These are phyloP conservation scores for Drosophila histrio DNA, from an alignment of 2,888 invertebrate species.

Conservation along the genomic window DNA sequence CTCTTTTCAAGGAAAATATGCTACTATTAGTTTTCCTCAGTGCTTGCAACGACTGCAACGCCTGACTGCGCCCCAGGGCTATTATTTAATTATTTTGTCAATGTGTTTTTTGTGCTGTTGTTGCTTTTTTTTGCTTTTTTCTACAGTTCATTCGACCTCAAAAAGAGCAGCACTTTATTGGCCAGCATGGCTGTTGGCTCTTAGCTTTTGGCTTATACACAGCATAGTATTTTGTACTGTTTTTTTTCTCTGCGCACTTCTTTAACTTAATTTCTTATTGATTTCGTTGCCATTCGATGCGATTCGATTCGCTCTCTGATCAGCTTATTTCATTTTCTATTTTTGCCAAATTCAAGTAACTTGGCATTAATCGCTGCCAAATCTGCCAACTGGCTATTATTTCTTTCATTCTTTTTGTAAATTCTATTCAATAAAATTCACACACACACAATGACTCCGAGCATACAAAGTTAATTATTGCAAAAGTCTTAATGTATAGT, in stretches of 20 bases:
- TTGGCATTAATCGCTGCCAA: constrained; percentile 55
- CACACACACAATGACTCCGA: constrained; percentile 27
- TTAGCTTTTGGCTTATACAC: no score
- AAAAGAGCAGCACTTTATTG: constrained; percentile 20
- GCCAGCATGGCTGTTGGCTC: constrained; percentile 25
- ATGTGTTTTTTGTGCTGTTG: constrained; percentile 43
- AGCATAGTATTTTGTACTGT: constrained; percentile 19
- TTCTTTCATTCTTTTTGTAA: constrained; percentile 18
- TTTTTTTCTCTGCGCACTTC: constrained; percentile 4
- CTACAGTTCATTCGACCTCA: constrained; percentile 31
- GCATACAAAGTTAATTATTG: constrained; percentile 60
- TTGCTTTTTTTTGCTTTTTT: no score
- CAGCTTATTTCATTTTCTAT: constrained; percentile 29
- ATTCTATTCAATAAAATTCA: constrained; percentile 49
- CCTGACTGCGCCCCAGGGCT: constrained; percentile 61
- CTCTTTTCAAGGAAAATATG: constrained; percentile 44
- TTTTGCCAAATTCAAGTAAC: constrained; percentile 32
- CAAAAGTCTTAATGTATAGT: constrained; percentile 44
- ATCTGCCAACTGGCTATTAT: constrained; percentile 29
- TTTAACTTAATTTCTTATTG: constrained; percentile 27
- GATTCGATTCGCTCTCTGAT: constrained; percentile 22
- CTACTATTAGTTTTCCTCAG: constrained; percentile 55
- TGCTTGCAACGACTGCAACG: constrained; percentile 46
- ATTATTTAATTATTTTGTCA: constrained; percentile 80
- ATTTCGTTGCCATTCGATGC: constrained; percentile 33